Evolutionary conservation across 2,113 vertebrate genomes (phyloP).

Genomic region (Colaptes auratus): DNA sequence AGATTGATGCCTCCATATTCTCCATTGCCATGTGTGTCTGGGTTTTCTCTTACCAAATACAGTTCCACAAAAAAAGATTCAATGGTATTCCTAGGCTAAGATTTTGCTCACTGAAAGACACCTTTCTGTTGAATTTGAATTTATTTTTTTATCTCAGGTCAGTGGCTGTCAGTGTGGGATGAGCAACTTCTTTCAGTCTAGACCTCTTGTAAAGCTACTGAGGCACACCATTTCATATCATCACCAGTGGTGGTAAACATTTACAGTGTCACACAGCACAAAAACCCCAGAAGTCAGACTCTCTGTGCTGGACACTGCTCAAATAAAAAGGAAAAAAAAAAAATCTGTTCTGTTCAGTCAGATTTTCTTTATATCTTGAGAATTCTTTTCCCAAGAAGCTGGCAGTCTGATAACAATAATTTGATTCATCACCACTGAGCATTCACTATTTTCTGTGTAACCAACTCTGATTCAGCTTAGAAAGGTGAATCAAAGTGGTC

Average conservation of each 20-base stretch:
- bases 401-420: background rate
- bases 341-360: background rate
- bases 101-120: background rate
- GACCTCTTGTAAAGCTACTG: background rate
- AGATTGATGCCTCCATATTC: background rate
- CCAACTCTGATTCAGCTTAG: background rate
- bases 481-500: rapidly evolving
- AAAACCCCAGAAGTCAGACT: background rate
- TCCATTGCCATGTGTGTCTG: background rate
- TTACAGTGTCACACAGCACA: background rate
- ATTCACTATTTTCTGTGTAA: background rate
- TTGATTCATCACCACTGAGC: background rate
- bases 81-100: background rate
- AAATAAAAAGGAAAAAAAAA: background rate
- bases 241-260: background rate
- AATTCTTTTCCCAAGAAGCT: background rate
- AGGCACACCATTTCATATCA: background rate
- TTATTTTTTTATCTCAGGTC: background rate
- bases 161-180: background rate
- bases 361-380: background rate
- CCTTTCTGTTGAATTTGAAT: background rate
- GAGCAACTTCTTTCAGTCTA: background rate
- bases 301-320: background rate
- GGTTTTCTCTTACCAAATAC: background rate
- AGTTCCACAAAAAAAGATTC: background rate